phyloP scores from a whole-genome alignment of 64 coral and sea anemone genomes.

The Hydrozoanthus tunicans region DNA sequence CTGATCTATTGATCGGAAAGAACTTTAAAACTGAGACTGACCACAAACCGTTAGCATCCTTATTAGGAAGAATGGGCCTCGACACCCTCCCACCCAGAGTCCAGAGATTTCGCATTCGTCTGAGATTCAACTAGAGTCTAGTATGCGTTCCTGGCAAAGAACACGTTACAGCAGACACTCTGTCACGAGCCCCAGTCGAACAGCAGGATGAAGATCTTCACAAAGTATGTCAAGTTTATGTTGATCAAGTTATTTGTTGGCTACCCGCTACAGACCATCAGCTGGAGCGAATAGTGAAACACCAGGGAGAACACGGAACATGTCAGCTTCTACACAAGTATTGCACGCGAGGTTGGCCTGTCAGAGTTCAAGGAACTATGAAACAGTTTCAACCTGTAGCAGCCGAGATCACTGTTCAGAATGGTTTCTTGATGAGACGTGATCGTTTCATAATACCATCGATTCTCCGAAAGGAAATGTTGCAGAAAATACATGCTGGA shows the following conservation, averaged over 20 bases:
- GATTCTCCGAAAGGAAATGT: conserved; percentile 18
- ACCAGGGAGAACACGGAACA: conserved; percentile 62
- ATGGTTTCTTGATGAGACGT: conserved; percentile 3
- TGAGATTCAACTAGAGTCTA: background rate
- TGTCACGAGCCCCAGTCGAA: conserved; percentile 3
- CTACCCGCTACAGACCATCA: conserved; percentile 31
- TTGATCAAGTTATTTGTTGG: conserved; percentile 19
- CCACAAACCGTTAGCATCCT: background rate
- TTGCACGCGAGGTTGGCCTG: conserved; percentile 62
- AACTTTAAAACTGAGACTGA: background rate
- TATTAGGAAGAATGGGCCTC: background rate
- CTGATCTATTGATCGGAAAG: background rate
- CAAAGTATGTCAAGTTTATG: conserved; percentile 25
- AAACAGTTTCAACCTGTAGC: conserved; percentile 58
- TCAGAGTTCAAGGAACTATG: conserved; percentile 52
- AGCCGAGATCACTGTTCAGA: conserved; percentile 31
- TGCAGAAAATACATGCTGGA: conserved; percentile 27
- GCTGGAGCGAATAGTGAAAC: conserved; percentile 29
- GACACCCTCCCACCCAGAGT: background rate
- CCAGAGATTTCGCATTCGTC: background rate
- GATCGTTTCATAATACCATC: conserved; percentile 1
- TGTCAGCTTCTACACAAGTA: conserved; percentile 59
- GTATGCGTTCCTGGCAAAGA: background rate
- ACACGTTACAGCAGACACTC: background rate
- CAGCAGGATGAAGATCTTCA: conserved; percentile 9